phyloP scores from a whole-genome alignment of 2,888 invertebrate genomes.

The Charanyca ferruginea region DNA sequence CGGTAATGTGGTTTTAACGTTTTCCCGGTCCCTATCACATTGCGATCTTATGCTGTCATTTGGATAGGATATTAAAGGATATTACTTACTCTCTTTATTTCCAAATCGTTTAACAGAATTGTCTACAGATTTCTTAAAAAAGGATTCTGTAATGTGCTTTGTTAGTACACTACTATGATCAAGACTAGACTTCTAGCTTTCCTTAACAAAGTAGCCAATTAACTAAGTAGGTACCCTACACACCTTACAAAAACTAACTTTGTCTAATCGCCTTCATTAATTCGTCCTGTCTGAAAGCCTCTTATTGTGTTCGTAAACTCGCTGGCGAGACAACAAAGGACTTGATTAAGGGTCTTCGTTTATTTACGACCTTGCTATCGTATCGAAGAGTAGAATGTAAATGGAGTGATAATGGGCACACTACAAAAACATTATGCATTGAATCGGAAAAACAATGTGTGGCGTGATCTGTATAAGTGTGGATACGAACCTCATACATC shows the following conservation, averaged over 20 bases:
- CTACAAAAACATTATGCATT: conserved; percentile 9
- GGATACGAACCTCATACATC: background rate
- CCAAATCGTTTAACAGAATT: conserved; percentile 22
- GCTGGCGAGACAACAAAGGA: conserved; percentile 73
- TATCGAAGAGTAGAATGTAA: conserved; percentile 23
- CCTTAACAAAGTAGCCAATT: conserved; percentile 28
- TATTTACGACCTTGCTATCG: conserved; percentile 47
- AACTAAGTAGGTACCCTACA: conserved; percentile 40
- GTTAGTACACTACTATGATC: no score
- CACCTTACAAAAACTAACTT: conserved; percentile 48
- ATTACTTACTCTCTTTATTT: conserved; percentile 48
- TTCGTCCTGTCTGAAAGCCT: conserved; percentile 57
- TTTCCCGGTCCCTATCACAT: conserved; percentile 20
- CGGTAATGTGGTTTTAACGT: conserved; percentile 28
- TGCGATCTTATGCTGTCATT: conserved; percentile 25
- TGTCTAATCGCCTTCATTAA: conserved; percentile 62
- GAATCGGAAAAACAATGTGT: conserved; percentile 4
- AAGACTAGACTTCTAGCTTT: conserved; percentile 10
- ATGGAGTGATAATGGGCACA: conserved; percentile 17
- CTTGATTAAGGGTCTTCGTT: conserved; percentile 57
- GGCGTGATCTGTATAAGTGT: background rate
- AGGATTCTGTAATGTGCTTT: background rate
- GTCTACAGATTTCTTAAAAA: conserved; percentile 2
- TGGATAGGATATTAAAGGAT: conserved; percentile 45
- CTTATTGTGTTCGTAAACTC: conserved; percentile 58